Base-by-base conservation (phyloP, 2,888 invertebrate species). In the Seira ritae region DNA sequence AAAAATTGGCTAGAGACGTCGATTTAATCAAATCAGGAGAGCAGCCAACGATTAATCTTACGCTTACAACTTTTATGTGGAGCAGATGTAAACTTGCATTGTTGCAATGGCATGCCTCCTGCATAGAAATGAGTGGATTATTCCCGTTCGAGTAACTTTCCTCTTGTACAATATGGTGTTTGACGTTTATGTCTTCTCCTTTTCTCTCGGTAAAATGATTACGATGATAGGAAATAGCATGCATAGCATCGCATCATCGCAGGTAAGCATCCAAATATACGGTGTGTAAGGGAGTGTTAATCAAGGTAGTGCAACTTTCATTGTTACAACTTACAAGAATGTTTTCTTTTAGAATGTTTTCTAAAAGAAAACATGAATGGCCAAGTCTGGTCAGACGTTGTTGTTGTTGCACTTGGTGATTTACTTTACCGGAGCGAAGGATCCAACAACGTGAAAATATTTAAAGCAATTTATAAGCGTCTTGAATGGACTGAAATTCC, bases 111-210 rank as follows among this genome's bases (percentile, higher is more conserved):
- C n/a, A 74, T 75, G 80, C 66, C 17, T 62, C 15, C 65, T 46
- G 80, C 62, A 80, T 80, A 80, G 74, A 75, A 80, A 80, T 80
- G 70, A 74, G 66, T 66, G 46, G 69, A 75, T 80, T 31, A 31
- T 8, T 31, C 31, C 8, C 17, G 2, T 55, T 12, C 55, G 3
- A 55, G 17, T 17, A 12, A 55, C 55, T n/a, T 3, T 55, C 55
- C 15, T 31, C 55, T 55, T 55, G 55, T 55, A 55, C 55, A 12
- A n/a, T 55, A 55, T 55, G 55, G 3, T 31, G 3, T 31, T 31
- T 31, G 31, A 31, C 31, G 8, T 31, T 31, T 31, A 31, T 31
- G 2, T 31, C 31, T 31, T 55, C 55, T 55, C n/a, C 55, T 55
- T 55, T 12, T 55, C 55, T 55, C 55, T n/a, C 15, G 15, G 15